A percentile compares a stretch with the other conserved stretches of the same genome.
These are phyloP conservation scores for Rissa tridactyla DNA, from an alignment of 2,113 vertebrate species.

Conservation along the genomic window DNA sequence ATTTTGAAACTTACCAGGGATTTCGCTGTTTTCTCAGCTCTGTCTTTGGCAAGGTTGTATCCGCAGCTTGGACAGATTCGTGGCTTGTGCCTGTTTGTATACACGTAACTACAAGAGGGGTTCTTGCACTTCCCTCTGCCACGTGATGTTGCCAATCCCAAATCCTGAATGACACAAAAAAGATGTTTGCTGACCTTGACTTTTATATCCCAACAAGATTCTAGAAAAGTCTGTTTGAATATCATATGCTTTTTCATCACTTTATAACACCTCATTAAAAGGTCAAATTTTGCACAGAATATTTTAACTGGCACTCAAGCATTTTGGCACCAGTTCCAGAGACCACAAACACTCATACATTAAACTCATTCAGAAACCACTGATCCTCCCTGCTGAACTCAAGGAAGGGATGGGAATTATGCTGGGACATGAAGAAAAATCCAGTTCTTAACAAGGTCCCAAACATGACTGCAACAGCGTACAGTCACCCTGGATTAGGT, in stretches of 20 bases:
- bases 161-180: conserved; percentile 76
- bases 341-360: neutral
- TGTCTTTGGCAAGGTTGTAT: conserved; percentile 86
- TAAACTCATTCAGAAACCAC: neutral
- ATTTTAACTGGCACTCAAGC: neutral
- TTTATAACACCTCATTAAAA: neutral
- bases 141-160: conserved; percentile 93
- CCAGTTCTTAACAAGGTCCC: neutral
- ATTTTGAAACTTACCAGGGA: conserved; percentile 40
- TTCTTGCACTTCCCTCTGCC: conserved; percentile 96
- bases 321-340: neutral
- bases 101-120: conserved; percentile 89
- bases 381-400: neutral
- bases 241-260: neutral
- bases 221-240: neutral
- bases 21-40: conserved; percentile 78
- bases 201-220: neutral
- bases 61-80: conserved; percentile 90
- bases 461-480: neutral
- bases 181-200: neutral
- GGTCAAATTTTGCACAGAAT: neutral
- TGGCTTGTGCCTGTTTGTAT: conserved; percentile 97
- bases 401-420: neutral
- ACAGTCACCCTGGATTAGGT: neutral
- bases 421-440: neutral